A percentile compares a stretch with the other conserved stretches of the same genome.
phyloP scores from a whole-genome alignment of 2,888 invertebrate genomes.

The Serrognathus titanus region DNA sequence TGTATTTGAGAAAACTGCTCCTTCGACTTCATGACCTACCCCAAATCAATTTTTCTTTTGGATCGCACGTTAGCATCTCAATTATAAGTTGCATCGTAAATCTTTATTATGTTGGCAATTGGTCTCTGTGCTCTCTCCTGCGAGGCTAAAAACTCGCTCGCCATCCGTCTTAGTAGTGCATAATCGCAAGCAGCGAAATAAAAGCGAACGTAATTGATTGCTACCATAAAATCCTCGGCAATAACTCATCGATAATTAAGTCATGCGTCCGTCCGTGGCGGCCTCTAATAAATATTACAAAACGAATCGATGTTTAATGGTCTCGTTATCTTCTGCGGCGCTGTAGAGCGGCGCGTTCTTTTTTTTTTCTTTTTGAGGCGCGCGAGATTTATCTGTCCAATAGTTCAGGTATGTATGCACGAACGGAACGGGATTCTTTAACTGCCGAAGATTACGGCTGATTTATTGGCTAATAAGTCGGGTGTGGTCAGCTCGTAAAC shows the following conservation, averaged over 20 bases:
- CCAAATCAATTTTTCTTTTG: no score
- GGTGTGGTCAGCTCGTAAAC: conserved; percentile 13
- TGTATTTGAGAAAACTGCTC: no score
- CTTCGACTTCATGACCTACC: no score
- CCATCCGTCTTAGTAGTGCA: no score
- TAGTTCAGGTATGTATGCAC: not conserved
- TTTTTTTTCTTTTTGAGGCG: not conserved
- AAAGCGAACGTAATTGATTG: conserved; percentile 1
- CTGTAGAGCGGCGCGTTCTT: conserved; percentile 14
- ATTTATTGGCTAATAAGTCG: conserved; percentile 18
- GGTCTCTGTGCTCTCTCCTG: no score
- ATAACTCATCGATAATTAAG: conserved; percentile 19
- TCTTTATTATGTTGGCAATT: no score
- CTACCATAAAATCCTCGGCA: conserved; percentile 6
- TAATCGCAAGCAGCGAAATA: not conserved
- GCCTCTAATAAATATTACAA: conserved; percentile 17
- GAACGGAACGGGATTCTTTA: not conserved
- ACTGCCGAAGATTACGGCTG: conserved; percentile 16
- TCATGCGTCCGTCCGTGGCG: conserved; percentile 11
- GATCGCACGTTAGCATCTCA: no score
- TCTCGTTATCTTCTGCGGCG: conserved; percentile 15
- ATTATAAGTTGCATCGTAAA: no score
- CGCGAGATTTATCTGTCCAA: not conserved
- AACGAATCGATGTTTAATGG: conserved; percentile 19
- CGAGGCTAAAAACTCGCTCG: no score